Base-by-base conservation (phyloP, 2,888 invertebrate species). In the Syrista parreyssii region DNA sequence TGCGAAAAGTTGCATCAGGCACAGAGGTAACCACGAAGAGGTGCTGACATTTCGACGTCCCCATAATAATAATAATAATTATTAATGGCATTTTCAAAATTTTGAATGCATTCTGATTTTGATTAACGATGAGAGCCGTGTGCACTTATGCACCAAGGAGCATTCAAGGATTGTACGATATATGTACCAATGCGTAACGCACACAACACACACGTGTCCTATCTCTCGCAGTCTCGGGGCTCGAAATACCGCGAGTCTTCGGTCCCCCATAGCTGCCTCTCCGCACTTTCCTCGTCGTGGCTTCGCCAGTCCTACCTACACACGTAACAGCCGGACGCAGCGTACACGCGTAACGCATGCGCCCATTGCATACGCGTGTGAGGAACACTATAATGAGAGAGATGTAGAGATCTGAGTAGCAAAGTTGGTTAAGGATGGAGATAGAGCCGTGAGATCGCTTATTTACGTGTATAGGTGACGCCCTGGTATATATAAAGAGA, bases 71-170 rank as follows among this genome's bases (percentile, higher is more conserved):
- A 11, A 34, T 34, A 1, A 15, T 40, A 15, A 40, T 40, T 40
- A 40, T 40, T 40, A 40, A 40, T 15, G 40, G 40, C 15, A 4
- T 40, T 40, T 40, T 40, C 40, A 40, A 40, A 40, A 15, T 6
- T 40, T 40, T 40, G 0, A 40, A 40, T 4, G 15, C 6, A 40
- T 15, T 40, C 9, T 3, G 73, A 69, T 69, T 69, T 69, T 30
- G 69, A 69, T n/a, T 23, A 9, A 32, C 12, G 12, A 69, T 4
- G 15, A 32, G 69, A 68, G 34, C 75, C 76, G 74, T 75, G 74
- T 75, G 76, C 79, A 76, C 76, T 76, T 75, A 76, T 73, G 79
- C 75, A 34, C 40, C 75, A 76, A 74, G 75, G 35, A 55, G 40
- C 74, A 36, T 73, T 68, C 75, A 77, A 76, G 75, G 74, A 76